Evolutionary conservation across 2,797 vertebrate species (phyloP).

Genomic region (Chlorospingus flavigularis): DNA sequence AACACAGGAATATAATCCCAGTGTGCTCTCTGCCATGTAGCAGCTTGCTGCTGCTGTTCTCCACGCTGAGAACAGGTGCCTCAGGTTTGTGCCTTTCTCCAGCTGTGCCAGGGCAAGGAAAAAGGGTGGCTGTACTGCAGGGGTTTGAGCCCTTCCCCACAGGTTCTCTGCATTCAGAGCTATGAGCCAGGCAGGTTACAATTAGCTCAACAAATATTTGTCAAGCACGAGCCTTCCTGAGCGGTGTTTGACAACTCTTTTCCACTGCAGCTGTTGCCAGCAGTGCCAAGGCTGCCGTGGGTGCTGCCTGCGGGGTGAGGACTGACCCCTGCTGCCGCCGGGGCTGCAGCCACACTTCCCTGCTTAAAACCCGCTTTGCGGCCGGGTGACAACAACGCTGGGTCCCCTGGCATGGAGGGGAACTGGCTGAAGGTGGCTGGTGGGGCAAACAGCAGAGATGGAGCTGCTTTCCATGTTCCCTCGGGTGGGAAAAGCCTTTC

Average conservation of each 20-base stretch:
- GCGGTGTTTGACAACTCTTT: not conserved
- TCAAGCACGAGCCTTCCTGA: not conserved
- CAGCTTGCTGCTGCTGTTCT: not conserved
- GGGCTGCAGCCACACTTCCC: not conserved
- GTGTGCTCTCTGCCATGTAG: accelerated
- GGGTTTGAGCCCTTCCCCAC: not conserved
- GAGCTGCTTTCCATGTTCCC: not conserved
- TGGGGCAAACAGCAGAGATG: not conserved
- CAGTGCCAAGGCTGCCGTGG: not conserved
- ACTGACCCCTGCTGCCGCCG: not conserved
- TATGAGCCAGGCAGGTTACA: not conserved
- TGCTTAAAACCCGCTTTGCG: not conserved
- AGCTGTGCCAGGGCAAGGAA: not conserved
- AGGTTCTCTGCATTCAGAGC: not conserved
- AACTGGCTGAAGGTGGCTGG: not conserved
- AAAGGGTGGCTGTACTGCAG: not conserved
- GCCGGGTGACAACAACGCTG: accelerated
- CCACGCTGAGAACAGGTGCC: accelerated
- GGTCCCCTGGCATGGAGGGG: accelerated
- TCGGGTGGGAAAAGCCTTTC: not conserved
- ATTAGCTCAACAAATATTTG: conserved; percentile 36
- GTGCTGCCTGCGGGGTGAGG: not conserved
- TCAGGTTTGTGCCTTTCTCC: not conserved
- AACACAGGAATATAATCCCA: not conserved
- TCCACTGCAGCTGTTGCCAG: not conserved